phyloP scores from a whole-genome alignment of 1,140 invertebrate genomes.

The Sminthurides bifidus region DNA sequence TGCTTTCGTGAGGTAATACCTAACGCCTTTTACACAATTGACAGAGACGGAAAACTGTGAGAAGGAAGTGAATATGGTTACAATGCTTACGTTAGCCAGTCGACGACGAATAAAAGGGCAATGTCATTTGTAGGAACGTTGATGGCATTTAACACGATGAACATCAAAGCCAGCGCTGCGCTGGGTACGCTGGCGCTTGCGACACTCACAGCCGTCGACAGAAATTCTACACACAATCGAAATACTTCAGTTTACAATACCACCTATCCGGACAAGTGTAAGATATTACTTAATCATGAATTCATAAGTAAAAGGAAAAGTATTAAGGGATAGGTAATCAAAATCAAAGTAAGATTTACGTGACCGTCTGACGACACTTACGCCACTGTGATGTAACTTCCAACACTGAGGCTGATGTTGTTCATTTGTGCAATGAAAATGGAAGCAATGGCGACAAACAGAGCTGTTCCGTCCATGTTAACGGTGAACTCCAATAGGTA shows the following conservation, averaged over 20 bases:
- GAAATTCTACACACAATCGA: slow-evolving; percentile 57
- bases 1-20: background rate
- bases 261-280: too few relatives aligned
- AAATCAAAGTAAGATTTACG: too few relatives aligned
- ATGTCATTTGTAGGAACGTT: slow-evolving; percentile 68
- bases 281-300: background rate
- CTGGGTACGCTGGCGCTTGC: slow-evolving; percentile 87
- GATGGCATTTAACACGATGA: slow-evolving; percentile 74
- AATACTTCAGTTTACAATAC: too few relatives aligned
- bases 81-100: slow-evolving; percentile 75
- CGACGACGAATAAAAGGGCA: slow-evolving; percentile 70
- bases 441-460: slow-evolving; percentile 76
- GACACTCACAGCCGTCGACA: slow-evolving; percentile 77
- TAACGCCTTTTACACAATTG: background rate
- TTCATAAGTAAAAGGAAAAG: background rate
- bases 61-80: background rate
- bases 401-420: slow-evolving; percentile 59
- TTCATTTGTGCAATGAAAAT: slow-evolving; percentile 90
- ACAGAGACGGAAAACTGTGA: background rate
- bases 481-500: slow-evolving; percentile 38
- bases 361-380: too few relatives aligned
- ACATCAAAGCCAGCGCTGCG: slow-evolving; percentile 74
- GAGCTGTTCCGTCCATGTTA: slow-evolving; percentile 88
- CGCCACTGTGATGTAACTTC: slow-evolving; percentile 66
- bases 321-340: background rate